Conservation (phyloP, 1,140 invertebrate genomes). For the Chironomus striatipennis region DNA sequence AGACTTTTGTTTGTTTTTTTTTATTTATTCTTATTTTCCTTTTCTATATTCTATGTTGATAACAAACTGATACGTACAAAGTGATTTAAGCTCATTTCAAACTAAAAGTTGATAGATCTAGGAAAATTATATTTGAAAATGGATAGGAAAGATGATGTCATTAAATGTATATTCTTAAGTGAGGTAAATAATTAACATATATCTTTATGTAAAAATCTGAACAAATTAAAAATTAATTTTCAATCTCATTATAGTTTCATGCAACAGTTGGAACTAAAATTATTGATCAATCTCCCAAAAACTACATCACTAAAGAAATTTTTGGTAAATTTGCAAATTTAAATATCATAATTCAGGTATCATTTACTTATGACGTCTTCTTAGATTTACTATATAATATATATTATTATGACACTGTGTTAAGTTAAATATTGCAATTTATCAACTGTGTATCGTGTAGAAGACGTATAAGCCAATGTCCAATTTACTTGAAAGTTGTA, state of each 20-base stretch:
- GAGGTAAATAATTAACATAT: conserved; percentile 39
- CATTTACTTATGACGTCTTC: not conserved
- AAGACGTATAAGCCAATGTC: no score
- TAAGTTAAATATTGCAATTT: no score
- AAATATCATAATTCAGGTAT: not conserved
- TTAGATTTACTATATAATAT: conserved; percentile 58
- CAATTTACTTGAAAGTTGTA: no score
- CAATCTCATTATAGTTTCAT: conserved; percentile 50
- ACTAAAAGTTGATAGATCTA: no score
- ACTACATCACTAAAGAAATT: conserved; percentile 79
- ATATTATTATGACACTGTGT: no score
- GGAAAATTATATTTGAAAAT: no score
- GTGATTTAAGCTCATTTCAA: no score
- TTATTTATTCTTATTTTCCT: no score
- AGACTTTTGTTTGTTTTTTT: no score
- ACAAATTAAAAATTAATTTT: not conserved
- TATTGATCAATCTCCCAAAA: conserved; percentile 71
- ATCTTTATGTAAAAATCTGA: not conserved
- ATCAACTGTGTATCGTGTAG: no score
- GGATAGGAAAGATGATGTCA: conserved; percentile 44
- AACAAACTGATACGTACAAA: no score
- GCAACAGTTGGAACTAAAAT: conserved; percentile 71
- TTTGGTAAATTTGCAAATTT: conserved; percentile 42
- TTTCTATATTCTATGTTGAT: no score
- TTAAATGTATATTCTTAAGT: conserved; percentile 71